Conservation (phyloP, 2,797 vertebrate genomes). For the Rhabdophis nuchalis region DNA sequence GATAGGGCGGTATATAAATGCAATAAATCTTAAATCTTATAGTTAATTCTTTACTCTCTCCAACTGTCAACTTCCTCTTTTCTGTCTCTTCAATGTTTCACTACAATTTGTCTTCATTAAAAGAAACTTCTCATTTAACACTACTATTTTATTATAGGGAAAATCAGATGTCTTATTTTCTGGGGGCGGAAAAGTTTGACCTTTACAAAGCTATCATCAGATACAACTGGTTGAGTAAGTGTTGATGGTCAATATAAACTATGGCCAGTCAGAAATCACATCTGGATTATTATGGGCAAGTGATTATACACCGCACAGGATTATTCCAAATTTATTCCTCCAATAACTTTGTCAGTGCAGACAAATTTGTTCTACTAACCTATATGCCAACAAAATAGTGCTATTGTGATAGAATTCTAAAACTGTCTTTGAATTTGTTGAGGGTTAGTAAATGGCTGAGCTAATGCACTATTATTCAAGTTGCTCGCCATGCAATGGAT, state of each 20-base stretch:
- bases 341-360: not conserved
- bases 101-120: not conserved
- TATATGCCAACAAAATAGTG: not conserved
- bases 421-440: conserved; percentile 8
- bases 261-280: not conserved
- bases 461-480: not conserved
- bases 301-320: not conserved
- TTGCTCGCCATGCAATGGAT: not conserved
- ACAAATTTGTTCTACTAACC: not conserved
- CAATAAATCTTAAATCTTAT: too few species aligned
- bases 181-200: not conserved
- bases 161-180: not conserved
- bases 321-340: not conserved
- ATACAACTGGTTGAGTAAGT: not conserved
- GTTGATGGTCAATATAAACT: not conserved
- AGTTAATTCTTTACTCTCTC: not conserved
- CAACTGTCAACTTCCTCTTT: not conserved
- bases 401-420: not conserved
- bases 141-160: not conserved
- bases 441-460: not conserved
- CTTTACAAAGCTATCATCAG: not conserved
- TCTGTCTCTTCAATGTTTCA: not conserved
- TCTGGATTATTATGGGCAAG: not conserved
- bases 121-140: not conserved
- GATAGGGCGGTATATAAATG: too few species aligned